These are phyloP conservation scores for Pseudachorutes palmiensis DNA, from an alignment of 1,140 invertebrate genomes.

Conservation along the genomic window DNA sequence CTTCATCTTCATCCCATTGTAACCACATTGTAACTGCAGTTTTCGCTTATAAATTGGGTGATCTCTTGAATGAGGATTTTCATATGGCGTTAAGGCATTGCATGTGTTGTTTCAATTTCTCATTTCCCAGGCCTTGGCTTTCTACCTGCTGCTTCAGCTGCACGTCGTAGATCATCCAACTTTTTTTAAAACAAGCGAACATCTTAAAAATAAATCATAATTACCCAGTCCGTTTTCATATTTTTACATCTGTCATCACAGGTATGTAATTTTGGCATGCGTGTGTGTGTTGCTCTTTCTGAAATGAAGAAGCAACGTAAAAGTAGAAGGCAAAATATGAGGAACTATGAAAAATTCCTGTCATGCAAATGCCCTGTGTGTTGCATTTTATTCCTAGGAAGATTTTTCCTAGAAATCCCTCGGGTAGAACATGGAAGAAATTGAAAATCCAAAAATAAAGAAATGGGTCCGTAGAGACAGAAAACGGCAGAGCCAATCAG, in stretches of 20 bases:
- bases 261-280: not conserved
- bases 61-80: not conserved
- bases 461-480: no score
- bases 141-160: not conserved
- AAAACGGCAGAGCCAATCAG: no score
- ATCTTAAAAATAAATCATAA: not conserved
- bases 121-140: not conserved
- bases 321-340: no score
- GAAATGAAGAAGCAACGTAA: no score
- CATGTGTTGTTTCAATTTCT: not conserved
- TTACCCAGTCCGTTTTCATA: not conserved
- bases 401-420: no score
- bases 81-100: not conserved
- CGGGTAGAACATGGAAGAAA: no score
- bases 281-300: no score
- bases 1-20: not conserved
- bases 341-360: no score
- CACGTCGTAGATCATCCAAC: not conserved
- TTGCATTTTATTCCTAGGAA: no score
- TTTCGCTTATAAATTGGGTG: no score
- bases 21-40: not conserved
- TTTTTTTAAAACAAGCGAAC: not conserved
- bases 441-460: no score
- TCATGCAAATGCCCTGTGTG: no score
- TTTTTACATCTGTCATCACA: not conserved